Conservation (phyloP, 1,140 invertebrate genomes). For the Drosophila obscura region DNA sequence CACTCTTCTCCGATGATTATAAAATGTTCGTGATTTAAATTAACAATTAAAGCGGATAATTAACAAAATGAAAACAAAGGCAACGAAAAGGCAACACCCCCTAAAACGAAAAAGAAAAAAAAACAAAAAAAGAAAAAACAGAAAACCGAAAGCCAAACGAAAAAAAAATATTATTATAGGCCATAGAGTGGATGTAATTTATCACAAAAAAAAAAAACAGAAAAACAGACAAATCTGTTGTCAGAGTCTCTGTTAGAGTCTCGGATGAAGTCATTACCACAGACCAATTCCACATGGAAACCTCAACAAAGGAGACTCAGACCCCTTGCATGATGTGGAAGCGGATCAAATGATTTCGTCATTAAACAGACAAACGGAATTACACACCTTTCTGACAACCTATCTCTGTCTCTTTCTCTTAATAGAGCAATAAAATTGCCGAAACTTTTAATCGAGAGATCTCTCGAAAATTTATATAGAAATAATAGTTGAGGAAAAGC, state of each 20-base stretch:
- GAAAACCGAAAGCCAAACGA: not conserved
- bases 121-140: constrained; percentile 13
- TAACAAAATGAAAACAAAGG: constrained; percentile 70
- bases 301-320: constrained; percentile 15
- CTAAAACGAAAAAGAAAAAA: constrained; percentile 3
- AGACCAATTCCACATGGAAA: constrained; percentile 39
- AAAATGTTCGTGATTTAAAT: constrained; percentile 59
- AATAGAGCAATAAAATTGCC: constrained; percentile 30
- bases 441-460: constrained; percentile 19
- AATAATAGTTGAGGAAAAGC: constrained; percentile 7
- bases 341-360: constrained; percentile 54
- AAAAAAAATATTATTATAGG: constrained; percentile 54
- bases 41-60: constrained; percentile 76
- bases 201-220: constrained; percentile 31
- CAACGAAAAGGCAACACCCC: constrained; percentile 30
- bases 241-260: constrained; percentile 14
- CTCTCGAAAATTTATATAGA: constrained; percentile 20
- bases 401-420: not conserved
- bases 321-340: constrained; percentile 3
- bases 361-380: constrained; percentile 35
- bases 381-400: constrained; percentile 6
- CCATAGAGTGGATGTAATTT: constrained; percentile 49
- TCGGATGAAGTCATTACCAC: constrained; percentile 72
- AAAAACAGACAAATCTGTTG: constrained; percentile 26
- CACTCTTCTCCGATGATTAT: constrained; percentile 6